Percentiles rank a stretch among this genome's conserved stretches.
These are phyloP conservation scores for Sebastes minor DNA, from an alignment of 2,797 vertebrate genomes.

Conservation along the genomic window DNA sequence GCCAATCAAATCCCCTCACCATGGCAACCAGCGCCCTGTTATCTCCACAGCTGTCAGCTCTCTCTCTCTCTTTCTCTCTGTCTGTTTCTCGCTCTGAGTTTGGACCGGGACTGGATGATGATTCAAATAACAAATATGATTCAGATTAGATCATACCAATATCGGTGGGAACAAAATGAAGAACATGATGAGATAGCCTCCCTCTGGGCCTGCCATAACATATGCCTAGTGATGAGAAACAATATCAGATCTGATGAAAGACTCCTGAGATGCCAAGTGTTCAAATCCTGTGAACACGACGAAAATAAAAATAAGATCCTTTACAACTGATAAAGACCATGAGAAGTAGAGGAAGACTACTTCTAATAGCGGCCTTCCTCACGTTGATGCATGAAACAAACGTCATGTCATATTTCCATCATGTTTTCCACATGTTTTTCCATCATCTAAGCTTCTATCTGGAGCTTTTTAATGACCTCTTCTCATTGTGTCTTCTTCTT, in stretches of 20 bases:
- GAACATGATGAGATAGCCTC: neutral
- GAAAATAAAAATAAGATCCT: neutral
- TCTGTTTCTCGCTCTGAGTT: neutral
- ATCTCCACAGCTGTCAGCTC: slow-evolving; percentile 66
- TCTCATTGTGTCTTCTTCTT: neutral
- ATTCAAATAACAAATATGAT: neutral
- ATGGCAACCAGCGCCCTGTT: slow-evolving; percentile 66
- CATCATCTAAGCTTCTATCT: neutral
- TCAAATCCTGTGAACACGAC: neutral
- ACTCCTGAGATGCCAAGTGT: neutral
- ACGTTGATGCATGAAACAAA: neutral
- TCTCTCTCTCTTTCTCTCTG: slow-evolving; percentile 21
- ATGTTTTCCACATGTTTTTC: neutral
- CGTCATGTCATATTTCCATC: neutral
- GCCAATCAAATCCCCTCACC: slow-evolving; percentile 77
- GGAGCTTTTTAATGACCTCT: neutral
- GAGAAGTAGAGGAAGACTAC: neutral
- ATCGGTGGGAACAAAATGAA: neutral
- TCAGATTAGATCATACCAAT: neutral
- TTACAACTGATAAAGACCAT: neutral
- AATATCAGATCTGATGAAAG: neutral
- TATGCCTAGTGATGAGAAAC: neutral
- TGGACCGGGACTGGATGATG: neutral
- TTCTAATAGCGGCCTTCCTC: too few species aligned
- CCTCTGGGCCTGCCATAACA: neutral